Percentiles rank a stretch among this genome's conserved stretches.
phyloP scores from a whole-genome alignment of 2,113 vertebrate genomes.

The Thermophis baileyi region DNA sequence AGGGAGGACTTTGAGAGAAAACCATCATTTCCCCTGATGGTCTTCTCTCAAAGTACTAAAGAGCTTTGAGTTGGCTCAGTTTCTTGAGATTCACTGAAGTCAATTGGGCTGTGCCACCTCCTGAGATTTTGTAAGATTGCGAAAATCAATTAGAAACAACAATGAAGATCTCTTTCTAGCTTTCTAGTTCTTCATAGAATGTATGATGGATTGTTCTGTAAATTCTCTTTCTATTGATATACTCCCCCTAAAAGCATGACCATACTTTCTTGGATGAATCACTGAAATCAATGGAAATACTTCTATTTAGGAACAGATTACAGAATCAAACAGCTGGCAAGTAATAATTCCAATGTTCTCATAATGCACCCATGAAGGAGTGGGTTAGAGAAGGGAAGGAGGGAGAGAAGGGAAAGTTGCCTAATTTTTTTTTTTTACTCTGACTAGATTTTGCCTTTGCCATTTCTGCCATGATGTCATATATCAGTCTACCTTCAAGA shows the following conservation, averaged over 20 bases:
- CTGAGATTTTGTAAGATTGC: neutral
- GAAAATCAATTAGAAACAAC: neutral
- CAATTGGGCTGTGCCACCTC: neutral
- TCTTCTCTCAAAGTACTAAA: neutral
- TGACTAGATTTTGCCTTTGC: neutral
- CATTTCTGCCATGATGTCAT: neutral
- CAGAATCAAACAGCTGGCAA: neutral
- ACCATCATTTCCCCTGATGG: neutral
- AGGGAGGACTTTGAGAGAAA: neutral
- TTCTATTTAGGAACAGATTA: neutral
- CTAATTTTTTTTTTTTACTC: neutral
- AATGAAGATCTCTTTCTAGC: neutral
- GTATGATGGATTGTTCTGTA: neutral
- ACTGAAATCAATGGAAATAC: neutral
- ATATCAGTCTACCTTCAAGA: neutral
- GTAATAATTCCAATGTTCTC: neutral
- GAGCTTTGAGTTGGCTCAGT: neutral
- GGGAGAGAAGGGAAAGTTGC: neutral
- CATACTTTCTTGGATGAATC: neutral
- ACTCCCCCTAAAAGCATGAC: neutral
- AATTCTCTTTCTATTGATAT: neutral
- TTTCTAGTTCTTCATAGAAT: neutral
- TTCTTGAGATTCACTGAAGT: neutral
- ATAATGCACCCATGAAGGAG: neutral
- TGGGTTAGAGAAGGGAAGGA: neutral